A percentile compares a stretch with the other conserved stretches of the same genome.
Conservation (phyloP, 2,113 vertebrate genomes). For the Nipponia nippon region DNA sequence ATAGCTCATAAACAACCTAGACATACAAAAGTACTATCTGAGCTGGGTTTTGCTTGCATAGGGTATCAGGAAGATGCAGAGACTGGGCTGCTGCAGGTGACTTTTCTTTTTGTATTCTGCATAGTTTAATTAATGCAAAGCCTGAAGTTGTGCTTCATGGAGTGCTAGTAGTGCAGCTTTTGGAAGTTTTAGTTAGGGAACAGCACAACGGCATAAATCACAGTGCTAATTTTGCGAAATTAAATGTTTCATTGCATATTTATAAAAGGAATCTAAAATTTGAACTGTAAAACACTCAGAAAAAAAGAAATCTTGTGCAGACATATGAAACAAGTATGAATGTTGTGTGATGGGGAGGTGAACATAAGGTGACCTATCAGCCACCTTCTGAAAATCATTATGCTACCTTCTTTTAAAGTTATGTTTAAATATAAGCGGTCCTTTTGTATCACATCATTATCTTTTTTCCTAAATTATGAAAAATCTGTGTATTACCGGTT, state of each 20-base stretch:
- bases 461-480: background rate
- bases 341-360: background rate
- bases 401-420: background rate
- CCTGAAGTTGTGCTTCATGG: background rate
- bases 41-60: background rate
- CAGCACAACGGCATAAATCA: background rate
- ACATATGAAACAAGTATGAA: background rate
- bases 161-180: background rate
- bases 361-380: background rate
- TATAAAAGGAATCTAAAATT: background rate
- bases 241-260: background rate
- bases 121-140: background rate
- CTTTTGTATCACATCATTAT: background rate
- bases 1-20: background rate
- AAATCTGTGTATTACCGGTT: background rate
- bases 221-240: background rate
- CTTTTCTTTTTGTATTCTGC: background rate
- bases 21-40: background rate
- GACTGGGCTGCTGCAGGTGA: background rate
- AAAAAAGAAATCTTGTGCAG: background rate
- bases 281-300: background rate
- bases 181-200: background rate
- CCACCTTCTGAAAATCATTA: background rate
- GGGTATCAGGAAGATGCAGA: background rate
- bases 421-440: background rate